Evolutionary conservation across 2,113 vertebrate genomes (phyloP), one percentile per base, ranked within the genome.

Genomic region (Podarcis cretensis): DNA sequence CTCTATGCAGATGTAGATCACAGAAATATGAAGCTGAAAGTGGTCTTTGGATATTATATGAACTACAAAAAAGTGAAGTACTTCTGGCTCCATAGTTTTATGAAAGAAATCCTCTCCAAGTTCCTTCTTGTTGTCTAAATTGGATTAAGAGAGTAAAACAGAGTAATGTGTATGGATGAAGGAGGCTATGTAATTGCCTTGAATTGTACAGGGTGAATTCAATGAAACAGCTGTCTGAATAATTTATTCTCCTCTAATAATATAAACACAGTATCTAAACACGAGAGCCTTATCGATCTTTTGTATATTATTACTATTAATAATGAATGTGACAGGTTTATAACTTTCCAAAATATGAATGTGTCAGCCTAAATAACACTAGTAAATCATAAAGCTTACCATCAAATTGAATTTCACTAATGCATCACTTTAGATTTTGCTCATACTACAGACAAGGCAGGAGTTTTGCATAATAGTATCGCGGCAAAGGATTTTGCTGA

Each of bases 301-400:
- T 87, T 74, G 40, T 85, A 90, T 92, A 91, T 85, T 89, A 92
- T 89, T 93, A 91, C 63, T 86, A 89, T 96, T 93, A 96, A 95
- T 95, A 96, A 95, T 94, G 68, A 90, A 95, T 95, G 75, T 90
- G 73, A 89, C 21, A 83, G 69, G 7, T 23, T 90, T 89, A 95
- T 90, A 95, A 96, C 95, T 93, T 96, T 95, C 3, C 23, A 93
- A 95, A 92, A 87, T 88, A 93, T 84, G 86, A 92, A 81, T 82
- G 25, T 84, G 80, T 94, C 90, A 92, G 14, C 68, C 83, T 95
- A 85, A 86, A 89, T 91, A 93, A 94, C 81, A 84, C 82, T 76
- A 90, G 23, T 88, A 89, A 81, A 90, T 90, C 1, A 1, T 81
- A 93, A 85, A 35, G 65, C 69, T 89, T 93, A 87, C 86, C 90